phyloP scores from a whole-genome alignment of 2,888 invertebrate species.

The Lasioglossum pauxillum region DNA sequence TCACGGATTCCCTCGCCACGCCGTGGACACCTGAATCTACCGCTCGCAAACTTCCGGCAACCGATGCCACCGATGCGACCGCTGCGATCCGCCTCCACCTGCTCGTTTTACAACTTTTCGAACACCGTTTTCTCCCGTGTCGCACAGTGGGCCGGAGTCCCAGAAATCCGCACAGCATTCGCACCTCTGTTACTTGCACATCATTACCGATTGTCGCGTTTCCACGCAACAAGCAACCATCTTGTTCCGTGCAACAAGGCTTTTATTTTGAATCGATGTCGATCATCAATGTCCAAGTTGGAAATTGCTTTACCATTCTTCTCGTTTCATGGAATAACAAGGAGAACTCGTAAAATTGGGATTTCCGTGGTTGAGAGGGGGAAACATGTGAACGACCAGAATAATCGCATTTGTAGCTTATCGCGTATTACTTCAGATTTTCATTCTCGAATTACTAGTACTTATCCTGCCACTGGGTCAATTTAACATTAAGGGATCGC shows the following conservation, averaged over 20 bases:
- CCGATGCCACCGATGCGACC: neutral
- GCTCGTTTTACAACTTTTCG: slow-evolving; percentile 1
- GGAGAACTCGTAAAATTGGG: neutral
- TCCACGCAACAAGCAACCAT: too few relatives aligned
- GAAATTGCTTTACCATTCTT: neutral
- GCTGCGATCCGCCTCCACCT: neutral
- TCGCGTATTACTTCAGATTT: neutral
- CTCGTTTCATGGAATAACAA: neutral
- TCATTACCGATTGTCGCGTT: neutral
- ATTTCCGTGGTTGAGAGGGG: neutral
- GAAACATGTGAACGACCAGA: neutral
- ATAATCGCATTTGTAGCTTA: neutral
- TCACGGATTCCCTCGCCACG: slow-evolving; percentile 29
- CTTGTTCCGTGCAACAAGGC: too few relatives aligned
- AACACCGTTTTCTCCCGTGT: neutral
- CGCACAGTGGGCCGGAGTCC: neutral
- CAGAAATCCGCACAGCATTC: neutral
- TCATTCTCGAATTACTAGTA: too few relatives aligned
- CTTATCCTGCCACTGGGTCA: neutral
- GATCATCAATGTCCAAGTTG: neutral
- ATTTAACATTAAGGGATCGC: too few relatives aligned
- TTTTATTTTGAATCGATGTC: neutral
- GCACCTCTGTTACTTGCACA: neutral
- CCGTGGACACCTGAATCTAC: slow-evolving; percentile 39
- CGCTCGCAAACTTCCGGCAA: neutral